These are phyloP conservation scores for Stomorhina lunata DNA, from an alignment of 2,888 invertebrate species.

Conservation along the genomic window DNA sequence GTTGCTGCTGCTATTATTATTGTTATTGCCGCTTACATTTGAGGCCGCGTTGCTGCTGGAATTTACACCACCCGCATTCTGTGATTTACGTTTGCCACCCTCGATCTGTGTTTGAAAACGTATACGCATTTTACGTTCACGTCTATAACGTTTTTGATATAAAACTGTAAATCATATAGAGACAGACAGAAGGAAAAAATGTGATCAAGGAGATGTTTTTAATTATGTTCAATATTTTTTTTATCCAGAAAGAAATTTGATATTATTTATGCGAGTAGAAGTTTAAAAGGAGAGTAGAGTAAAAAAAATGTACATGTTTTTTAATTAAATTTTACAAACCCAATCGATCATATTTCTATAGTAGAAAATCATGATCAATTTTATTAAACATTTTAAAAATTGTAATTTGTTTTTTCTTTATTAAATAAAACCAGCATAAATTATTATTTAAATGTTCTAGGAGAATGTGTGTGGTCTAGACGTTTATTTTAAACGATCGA, in stretches of 20 bases:
- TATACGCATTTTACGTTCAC: slow-evolving; percentile 90
- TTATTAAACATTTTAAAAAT: not conserved
- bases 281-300: slow-evolving; percentile 12
- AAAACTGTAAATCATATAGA: slow-evolving; percentile 87
- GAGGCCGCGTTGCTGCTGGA: slow-evolving; percentile 68
- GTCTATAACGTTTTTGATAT: slow-evolving; percentile 94
- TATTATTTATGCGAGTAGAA: slow-evolving; percentile 49
- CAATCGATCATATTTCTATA: slow-evolving; percentile 63
- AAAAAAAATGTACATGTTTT: slow-evolving; percentile 7
- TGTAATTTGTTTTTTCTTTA: not conserved
- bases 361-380: slow-evolving; percentile 21
- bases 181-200: no score
- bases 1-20: slow-evolving; percentile 60
- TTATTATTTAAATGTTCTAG: not conserved
- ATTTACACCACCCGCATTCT: slow-evolving; percentile 69
- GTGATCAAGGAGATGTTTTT: slow-evolving; percentile 24
- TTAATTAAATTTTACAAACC: slow-evolving; percentile 16
- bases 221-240: not conserved
- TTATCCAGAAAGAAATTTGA: slow-evolving; percentile 66
- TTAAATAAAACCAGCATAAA: slow-evolving; percentile 30
- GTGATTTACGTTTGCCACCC: slow-evolving; percentile 85
- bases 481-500: no score
- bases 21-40: slow-evolving; percentile 59
- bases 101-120: slow-evolving; percentile 93
- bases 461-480: slow-evolving; percentile 23